Evolutionary conservation across 2,113 vertebrate genomes (phyloP), one percentile per base, ranked within the genome.

Genomic region (Mionectes macconnelli): DNA sequence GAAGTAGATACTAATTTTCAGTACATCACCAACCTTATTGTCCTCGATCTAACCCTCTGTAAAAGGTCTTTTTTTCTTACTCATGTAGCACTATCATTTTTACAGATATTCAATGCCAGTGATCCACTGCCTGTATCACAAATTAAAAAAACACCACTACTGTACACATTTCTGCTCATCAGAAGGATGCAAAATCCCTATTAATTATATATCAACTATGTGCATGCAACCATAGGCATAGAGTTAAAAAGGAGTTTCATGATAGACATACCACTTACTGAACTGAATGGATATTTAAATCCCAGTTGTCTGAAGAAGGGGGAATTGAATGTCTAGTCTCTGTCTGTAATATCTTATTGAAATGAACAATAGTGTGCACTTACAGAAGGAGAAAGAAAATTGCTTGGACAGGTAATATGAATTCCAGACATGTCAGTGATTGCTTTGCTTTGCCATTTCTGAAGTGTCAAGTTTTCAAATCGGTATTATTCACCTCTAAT

Each of bases 211-310:
- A 90, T 59, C 79, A 93, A 44, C 45, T 35, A 63, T 24, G 42
- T 0, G 0, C 35, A 70, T 47, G 70, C 40, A 87, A 53, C n/a
- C 1, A 6, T 25, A 89, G 62, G 44, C 44, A 73, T 1, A 57
- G 63, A 91, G 55, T 84, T 93, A 94, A 89, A 95, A 90, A 83
- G 53, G 72, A 85, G 79, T 66, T 96, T 86, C 23, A 33, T 85
- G 75, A 91, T 1, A 95, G 93, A 70, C 67, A 42, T 31, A 67
- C 40, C 75, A 87, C 70, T 96, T 90, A 90, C 63, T 50, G 78
- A 95, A 84, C 45, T 66, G 87, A 92, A 95, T 74, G 75, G 87
- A 64, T 96, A 88, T 94, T 96, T 93, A 95, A 96, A 93, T 94
- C 92, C 72, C 75, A 64, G 85, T 88, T 93, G 85, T 80, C 70